Percentiles rank a stretch among this genome's conserved stretches.
Evolutionary conservation across 2,797 vertebrate genomes (phyloP).

Genomic region (Hirundo rustica): DNA sequence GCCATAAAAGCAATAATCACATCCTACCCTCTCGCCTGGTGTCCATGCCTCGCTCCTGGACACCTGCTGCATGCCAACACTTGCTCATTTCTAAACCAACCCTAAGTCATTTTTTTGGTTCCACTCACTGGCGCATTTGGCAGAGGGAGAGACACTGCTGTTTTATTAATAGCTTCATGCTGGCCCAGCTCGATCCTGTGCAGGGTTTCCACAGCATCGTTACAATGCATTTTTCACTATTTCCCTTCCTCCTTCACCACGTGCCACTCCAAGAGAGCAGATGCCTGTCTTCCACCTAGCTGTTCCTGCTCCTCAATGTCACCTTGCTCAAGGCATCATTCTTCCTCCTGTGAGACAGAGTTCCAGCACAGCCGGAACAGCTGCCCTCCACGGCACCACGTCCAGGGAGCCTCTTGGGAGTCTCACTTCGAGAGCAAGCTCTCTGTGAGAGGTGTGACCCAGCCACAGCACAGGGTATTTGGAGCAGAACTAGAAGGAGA

Average conservation of each 20-base stretch:
- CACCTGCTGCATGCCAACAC: constrained; percentile 34
- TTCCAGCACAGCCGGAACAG: neutral
- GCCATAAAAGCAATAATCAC: neutral
- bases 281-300: neutral
- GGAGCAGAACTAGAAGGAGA: neutral
- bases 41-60: neutral
- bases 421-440: neutral
- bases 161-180: constrained; percentile 55
- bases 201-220: constrained; percentile 7
- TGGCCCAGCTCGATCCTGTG: constrained; percentile 25
- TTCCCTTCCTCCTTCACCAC: neutral
- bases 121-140: constrained; percentile 25
- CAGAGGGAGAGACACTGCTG: constrained; percentile 14
- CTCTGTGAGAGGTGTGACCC: neutral
- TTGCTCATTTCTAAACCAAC: constrained; percentile 21
- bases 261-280: neutral
- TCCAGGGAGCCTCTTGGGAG: neutral
- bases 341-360: neutral
- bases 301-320: neutral
- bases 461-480: neutral
- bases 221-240: constrained; percentile 12
- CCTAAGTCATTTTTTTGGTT: constrained; percentile 33
- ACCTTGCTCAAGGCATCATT: neutral
- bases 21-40: neutral
- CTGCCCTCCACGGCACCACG: neutral